Percentiles rank a stretch among this genome's conserved stretches.
phyloP scores from a whole-genome alignment of 2,888 invertebrate genomes.

The Leptopilina drosophilae region DNA sequence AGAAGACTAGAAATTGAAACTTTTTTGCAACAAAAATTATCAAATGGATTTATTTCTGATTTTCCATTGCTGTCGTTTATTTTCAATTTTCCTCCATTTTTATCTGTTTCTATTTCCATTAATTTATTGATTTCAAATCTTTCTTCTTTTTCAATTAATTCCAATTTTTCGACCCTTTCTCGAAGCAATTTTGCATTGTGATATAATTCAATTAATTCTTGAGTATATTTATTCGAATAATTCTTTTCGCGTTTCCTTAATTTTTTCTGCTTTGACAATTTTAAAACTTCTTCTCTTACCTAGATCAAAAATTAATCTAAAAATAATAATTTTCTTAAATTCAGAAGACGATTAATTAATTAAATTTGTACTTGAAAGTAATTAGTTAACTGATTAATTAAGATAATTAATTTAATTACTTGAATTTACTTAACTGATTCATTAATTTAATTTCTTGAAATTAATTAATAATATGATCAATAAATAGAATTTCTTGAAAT shows the following conservation, averaged over 20 bases:
- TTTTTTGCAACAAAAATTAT: background rate
- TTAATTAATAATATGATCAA: too few relatives aligned
- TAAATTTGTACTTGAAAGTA: background rate
- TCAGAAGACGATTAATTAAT: background rate
- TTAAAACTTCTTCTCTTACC: slow-evolving; percentile 9
- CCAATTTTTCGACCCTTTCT: background rate
- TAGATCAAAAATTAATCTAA: background rate
- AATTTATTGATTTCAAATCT: background rate
- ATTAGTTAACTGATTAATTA: background rate
- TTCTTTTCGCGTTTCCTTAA: background rate
- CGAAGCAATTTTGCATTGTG: slow-evolving; percentile 21
- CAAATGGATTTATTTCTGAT: background rate
- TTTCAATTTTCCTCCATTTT: background rate
- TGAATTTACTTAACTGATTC: background rate
- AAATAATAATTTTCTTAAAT: background rate
- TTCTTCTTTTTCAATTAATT: background rate
- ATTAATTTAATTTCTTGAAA: background rate
- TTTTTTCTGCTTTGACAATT: background rate
- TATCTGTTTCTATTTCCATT: background rate
- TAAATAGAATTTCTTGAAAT: background rate
- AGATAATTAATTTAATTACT: background rate
- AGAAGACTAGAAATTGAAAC: background rate
- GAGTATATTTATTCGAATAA: background rate
- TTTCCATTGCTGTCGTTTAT: background rate
- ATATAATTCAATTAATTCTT: slow-evolving; percentile 17